A percentile compares a stretch with the other conserved stretches of the same genome.
phyloP scores from a whole-genome alignment of 2,797 vertebrate species.

The Pseudochromis fuscus region DNA sequence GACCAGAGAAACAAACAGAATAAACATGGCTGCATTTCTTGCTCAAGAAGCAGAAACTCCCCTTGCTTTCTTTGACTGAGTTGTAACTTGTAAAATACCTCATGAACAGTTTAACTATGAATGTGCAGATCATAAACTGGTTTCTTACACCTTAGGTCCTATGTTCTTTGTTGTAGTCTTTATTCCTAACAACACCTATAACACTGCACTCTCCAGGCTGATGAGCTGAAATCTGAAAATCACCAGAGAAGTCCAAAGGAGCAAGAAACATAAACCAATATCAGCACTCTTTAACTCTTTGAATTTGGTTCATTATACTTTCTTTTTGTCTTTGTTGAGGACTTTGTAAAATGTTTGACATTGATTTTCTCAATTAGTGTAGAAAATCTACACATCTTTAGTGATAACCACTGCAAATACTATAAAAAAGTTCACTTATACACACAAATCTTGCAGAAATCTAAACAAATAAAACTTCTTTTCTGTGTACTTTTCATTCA shows the following conservation, averaged over 20 bases:
- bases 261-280: neutral
- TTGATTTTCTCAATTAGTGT: neutral
- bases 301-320: neutral
- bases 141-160: too few species aligned
- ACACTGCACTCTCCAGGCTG: neutral
- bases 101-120: neutral
- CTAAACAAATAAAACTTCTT: neutral
- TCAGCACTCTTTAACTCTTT: neutral
- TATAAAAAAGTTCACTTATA: neutral
- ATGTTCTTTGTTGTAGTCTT: too few species aligned
- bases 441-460: neutral
- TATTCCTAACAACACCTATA: neutral
- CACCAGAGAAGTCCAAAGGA: neutral
- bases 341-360: neutral
- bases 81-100: neutral
- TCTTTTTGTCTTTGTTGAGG: neutral
- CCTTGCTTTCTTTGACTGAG: neutral
- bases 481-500: too few species aligned
- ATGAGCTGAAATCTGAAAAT: neutral
- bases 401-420: too few species aligned
- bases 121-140: too few species aligned
- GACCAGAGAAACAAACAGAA: neutral
- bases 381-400: neutral
- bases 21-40: slow-evolving; percentile 1
- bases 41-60: slow-evolving; percentile 2